Conservation (phyloP, 2,888 invertebrate species). For the Ephialtes manifestator region DNA sequence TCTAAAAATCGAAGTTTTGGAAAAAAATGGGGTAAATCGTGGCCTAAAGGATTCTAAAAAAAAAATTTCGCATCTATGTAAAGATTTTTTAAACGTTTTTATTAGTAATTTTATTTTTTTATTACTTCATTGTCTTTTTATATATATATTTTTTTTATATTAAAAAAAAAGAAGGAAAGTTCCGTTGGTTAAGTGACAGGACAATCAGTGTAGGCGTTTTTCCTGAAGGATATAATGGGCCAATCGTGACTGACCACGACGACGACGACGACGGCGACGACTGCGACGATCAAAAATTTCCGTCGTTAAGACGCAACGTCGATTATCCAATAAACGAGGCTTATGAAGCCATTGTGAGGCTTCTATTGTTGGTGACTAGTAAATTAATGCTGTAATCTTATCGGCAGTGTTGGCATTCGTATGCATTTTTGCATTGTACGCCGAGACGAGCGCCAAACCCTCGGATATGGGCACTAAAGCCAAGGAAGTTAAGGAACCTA, state of each 20-base stretch:
- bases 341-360: constrained; percentile 26
- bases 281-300: constrained; percentile 51
- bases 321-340: constrained; percentile 61
- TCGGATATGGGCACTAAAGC: constrained; percentile 68
- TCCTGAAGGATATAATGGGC: constrained; percentile 48
- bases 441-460: constrained; percentile 68
- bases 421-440: constrained; percentile 72
- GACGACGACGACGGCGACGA: constrained; percentile 4
- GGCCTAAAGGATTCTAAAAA: too few species aligned
- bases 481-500: constrained; percentile 76
- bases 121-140: too few species aligned
- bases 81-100: too few species aligned
- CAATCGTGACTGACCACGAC: constrained; percentile 39
- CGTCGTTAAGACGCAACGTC: constrained; percentile 50
- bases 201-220: constrained; percentile 42
- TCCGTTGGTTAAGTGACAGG: constrained; percentile 8
- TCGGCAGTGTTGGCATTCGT: constrained; percentile 73
- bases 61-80: too few species aligned
- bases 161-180: constrained; percentile 30
- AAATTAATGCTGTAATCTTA: constrained; percentile 21
- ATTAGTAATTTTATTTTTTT: too few species aligned
- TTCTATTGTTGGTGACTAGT: constrained; percentile 26
- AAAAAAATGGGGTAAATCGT: too few species aligned
- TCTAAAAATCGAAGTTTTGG: too few species aligned
- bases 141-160: too few species aligned